phyloP scores from a whole-genome alignment of 2,113 vertebrate species.

The Acinonyx jubatus region DNA sequence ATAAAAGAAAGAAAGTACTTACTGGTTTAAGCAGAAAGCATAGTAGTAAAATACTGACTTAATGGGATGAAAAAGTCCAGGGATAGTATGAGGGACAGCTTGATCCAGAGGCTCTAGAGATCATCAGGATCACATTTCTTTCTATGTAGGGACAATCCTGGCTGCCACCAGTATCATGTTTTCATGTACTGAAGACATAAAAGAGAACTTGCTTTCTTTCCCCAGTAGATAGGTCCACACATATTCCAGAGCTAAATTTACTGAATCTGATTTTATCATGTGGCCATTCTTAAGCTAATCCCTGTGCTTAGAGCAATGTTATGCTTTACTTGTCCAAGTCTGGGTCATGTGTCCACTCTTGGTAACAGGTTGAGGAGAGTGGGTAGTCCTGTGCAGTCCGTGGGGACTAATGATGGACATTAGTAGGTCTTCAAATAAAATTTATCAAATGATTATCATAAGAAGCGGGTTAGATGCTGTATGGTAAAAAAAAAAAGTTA shows the following conservation, averaged over 20 bases:
- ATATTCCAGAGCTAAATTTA: background rate
- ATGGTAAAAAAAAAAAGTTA: background rate
- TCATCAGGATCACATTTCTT: background rate
- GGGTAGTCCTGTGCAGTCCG: background rate
- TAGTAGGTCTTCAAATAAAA: background rate
- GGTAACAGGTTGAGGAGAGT: accelerated
- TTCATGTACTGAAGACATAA: background rate
- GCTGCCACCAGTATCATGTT: background rate
- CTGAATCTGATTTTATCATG: background rate
- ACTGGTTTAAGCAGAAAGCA: background rate
- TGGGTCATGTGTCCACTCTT: background rate
- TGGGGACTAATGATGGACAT: background rate
- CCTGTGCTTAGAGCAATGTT: background rate
- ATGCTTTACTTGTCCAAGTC: background rate
- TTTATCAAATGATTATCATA: background rate
- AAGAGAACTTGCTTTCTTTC: background rate
- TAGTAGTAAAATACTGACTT: background rate
- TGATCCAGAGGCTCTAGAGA: background rate
- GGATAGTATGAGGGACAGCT: background rate
- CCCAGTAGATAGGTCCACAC: background rate
- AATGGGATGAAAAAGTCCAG: background rate
- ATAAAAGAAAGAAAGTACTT: background rate
- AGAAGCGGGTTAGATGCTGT: background rate
- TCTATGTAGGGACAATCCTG: background rate
- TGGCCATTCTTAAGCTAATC: background rate